phyloP scores from a whole-genome alignment of 1,140 invertebrate species.

The Drosophila kurseongensis region DNA sequence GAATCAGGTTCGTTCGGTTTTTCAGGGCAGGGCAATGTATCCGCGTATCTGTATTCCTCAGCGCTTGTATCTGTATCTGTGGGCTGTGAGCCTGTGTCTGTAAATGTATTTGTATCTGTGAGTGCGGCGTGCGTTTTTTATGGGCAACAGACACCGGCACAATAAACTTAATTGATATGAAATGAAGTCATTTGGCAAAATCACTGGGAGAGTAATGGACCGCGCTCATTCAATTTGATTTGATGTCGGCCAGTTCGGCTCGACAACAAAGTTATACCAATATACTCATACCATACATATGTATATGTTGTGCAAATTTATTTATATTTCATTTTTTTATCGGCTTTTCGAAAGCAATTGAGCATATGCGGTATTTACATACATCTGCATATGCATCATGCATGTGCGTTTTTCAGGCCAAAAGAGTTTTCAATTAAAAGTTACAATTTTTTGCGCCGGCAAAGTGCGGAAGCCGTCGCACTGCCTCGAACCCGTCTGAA shows the following conservation, averaged over 20 bases:
- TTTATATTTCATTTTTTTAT: slow-evolving; percentile 49
- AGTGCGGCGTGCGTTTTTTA: slow-evolving; percentile 52
- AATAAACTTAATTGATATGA: slow-evolving; percentile 84
- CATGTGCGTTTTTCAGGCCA: slow-evolving; percentile 6
- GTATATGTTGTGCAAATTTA: slow-evolving; percentile 23
- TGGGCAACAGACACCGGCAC: slow-evolving; percentile 42
- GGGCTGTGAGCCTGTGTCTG: slow-evolving; percentile 20
- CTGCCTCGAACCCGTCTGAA: slow-evolving; percentile 58
- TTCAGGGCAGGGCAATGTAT: slow-evolving; percentile 64
- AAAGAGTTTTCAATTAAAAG: slow-evolving; percentile 72
- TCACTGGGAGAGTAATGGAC: slow-evolving; percentile 79
- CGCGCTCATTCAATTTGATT: slow-evolving; percentile 79
- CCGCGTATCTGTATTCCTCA: slow-evolving; percentile 27
- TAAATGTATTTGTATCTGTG: slow-evolving; percentile 11
- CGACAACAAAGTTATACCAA: slow-evolving; percentile 25
- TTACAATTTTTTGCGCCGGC: slow-evolving; percentile 33
- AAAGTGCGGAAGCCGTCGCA: slow-evolving; percentile 59
- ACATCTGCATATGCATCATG: slow-evolving; percentile 17
- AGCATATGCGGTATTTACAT: slow-evolving; percentile 40
- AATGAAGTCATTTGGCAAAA: slow-evolving; percentile 84
- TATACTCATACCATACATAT: slow-evolving; percentile 1
- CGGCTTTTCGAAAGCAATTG: slow-evolving; percentile 65
- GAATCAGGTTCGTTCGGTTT: slow-evolving; percentile 81
- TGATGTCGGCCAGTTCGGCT: slow-evolving; percentile 61
- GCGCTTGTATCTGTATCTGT: slow-evolving; percentile 28